Percentiles rank a stretch among this genome's conserved stretches.
phyloP scores from a whole-genome alignment of 2,888 invertebrate species.

The Leucophenga maculata region DNA sequence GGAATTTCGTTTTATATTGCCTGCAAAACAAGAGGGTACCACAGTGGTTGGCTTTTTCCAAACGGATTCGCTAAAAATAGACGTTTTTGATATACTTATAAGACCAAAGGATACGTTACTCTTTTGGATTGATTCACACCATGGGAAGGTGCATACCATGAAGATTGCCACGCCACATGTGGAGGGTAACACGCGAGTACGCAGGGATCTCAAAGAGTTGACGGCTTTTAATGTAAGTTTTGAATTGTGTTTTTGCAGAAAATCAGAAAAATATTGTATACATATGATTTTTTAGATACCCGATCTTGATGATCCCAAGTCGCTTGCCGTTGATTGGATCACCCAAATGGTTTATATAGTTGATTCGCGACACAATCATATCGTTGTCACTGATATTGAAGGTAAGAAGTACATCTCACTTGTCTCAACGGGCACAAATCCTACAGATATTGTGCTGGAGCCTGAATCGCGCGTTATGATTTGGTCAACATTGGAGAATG shows the following conservation, averaged over 20 bases:
- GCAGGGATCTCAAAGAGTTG: conserved; percentile 68
- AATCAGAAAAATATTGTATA: neutral
- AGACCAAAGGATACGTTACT: conserved; percentile 71
- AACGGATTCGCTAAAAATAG: conserved; percentile 78
- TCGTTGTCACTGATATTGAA: conserved; percentile 69
- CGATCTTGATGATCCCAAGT: conserved; percentile 79
- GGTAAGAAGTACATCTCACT: conserved; percentile 69
- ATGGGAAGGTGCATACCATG: conserved; percentile 71
- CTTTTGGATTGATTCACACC: conserved; percentile 72
- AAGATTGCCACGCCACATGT: conserved; percentile 69
- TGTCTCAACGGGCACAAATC: conserved; percentile 75
- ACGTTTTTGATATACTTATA: conserved; percentile 78
- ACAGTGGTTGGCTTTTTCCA: conserved; percentile 78
- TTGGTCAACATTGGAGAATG: conserved; percentile 83
- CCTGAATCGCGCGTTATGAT: conserved; percentile 78
- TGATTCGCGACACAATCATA: conserved; percentile 73
- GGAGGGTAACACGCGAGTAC: conserved; percentile 57
- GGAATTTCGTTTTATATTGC: conserved; percentile 71
- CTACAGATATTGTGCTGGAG: conserved; percentile 81
- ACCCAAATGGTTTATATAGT: conserved; percentile 81
- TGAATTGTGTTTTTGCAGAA: neutral
- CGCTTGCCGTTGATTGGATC: conserved; percentile 83
- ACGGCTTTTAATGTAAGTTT: conserved; percentile 67
- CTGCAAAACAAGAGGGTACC: conserved; percentile 69
- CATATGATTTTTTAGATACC: conserved; percentile 69